Conservation (phyloP, 2,113 vertebrate species). For the Phyllostomus hastatus region DNA sequence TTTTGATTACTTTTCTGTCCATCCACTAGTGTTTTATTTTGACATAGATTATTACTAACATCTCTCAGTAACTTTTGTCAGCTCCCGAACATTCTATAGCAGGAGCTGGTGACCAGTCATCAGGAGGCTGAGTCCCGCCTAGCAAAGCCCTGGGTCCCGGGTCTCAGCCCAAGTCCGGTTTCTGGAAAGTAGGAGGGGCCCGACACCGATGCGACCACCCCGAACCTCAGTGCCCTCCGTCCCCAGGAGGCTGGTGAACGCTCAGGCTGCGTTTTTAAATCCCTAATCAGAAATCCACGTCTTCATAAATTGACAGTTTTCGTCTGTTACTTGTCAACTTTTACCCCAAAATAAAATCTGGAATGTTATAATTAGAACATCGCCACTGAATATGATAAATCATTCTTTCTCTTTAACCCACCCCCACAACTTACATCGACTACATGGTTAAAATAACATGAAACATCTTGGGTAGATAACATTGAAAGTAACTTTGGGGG, state of each 20-base stretch:
- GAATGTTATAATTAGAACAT: neutral
- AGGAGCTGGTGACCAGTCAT: neutral
- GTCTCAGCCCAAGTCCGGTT: neutral
- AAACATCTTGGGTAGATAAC: neutral
- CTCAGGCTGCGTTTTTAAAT: neutral
- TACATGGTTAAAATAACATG: neutral
- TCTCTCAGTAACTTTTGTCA: neutral
- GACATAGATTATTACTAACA: neutral
- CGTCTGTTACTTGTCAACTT: neutral
- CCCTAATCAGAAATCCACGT: neutral
- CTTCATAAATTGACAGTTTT: neutral
- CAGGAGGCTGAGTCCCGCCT: neutral
- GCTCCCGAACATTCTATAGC: neutral
- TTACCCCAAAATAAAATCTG: conserved; percentile 41
- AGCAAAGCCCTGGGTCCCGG: neutral
- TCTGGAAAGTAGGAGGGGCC: neutral
- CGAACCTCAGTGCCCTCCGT: neutral
- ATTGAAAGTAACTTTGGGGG: neutral
- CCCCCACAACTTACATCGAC: neutral
- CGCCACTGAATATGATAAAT: neutral
- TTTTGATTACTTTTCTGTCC: neutral
- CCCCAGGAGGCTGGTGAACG: neutral
- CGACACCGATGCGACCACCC: too few species aligned
- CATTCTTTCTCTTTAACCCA: neutral
- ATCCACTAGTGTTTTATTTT: neutral